Evolutionary conservation across 2,113 vertebrate species (phyloP).

Genomic region (Carassius auratus): DNA sequence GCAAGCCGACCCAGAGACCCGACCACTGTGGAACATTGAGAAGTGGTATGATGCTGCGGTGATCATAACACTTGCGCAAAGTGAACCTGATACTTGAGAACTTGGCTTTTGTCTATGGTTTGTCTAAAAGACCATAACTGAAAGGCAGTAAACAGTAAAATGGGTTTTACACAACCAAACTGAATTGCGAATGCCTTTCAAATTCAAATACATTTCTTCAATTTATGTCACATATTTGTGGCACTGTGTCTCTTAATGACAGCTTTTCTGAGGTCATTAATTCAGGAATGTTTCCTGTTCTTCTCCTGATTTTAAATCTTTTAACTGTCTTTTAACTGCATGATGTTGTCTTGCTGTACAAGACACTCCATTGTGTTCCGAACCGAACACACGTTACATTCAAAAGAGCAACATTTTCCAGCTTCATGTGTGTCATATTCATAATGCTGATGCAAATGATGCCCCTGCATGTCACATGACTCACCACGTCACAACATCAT

Average conservation of each 20-base stretch:
- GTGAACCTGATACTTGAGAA: conserved; percentile 7
- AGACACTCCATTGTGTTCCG: conserved; percentile 9
- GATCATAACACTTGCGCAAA: conserved; percentile 17
- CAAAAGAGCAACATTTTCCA: conserved; percentile 1
- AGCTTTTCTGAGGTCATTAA: not conserved
- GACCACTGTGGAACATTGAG: conserved; percentile 14
- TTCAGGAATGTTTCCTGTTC: not conserved
- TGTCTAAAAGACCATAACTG: not conserved
- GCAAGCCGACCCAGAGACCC: not conserved
- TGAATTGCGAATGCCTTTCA: not conserved
- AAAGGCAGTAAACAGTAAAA: not conserved
- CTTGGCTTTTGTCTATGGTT: conserved; percentile 5
- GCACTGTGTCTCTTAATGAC: not conserved
- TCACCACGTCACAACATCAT: not conserved
- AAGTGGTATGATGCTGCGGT: not conserved
- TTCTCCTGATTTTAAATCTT: not conserved
- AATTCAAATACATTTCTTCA: not conserved
- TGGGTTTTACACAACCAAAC: not conserved
- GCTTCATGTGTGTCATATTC: not conserved
- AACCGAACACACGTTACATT: not conserved
- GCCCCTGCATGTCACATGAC: not conserved
- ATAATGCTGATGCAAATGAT: conserved; percentile 32
- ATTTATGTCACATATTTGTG: not conserved
- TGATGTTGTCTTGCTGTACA: not conserved
- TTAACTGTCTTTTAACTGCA: not conserved